Evolutionary conservation across 64 coral and sea anemone species (phyloP).

Genomic region (Platygyra sinensis): DNA sequence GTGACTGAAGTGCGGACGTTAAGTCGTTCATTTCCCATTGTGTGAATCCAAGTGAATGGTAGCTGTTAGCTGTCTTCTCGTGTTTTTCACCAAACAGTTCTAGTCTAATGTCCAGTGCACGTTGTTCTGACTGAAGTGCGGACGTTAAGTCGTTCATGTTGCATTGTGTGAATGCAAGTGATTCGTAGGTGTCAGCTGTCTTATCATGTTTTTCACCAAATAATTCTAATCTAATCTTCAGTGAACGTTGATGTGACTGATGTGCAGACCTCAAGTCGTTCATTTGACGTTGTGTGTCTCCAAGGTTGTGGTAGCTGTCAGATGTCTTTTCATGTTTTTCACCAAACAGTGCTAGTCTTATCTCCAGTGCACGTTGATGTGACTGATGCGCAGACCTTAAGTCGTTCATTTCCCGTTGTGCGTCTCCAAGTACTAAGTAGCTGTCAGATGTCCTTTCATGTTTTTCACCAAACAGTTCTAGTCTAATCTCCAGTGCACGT

Average conservation of each 20-base stretch:
- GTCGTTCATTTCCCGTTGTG: neutral
- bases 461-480: neutral
- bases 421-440: neutral
- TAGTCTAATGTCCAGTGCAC: neutral
- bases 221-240: too few species aligned
- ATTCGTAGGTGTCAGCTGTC: too few species aligned
- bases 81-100: slow-evolving; percentile 6
- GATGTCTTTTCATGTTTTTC: neutral
- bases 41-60: neutral
- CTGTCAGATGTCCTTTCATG: neutral
- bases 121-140: too few species aligned
- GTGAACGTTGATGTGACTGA: too few species aligned
- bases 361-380: neutral
- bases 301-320: neutral
- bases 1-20: neutral
- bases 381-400: neutral
- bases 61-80: neutral
- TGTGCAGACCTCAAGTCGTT: too few species aligned
- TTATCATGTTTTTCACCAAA: too few species aligned
- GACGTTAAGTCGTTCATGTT: too few species aligned
- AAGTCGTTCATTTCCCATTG: neutral
- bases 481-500: neutral
- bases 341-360: neutral
- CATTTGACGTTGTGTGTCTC: too few species aligned
- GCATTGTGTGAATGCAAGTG: too few species aligned